phyloP scores from a whole-genome alignment of 2,113 vertebrate genomes.

The Myiagra hebetior region DNA sequence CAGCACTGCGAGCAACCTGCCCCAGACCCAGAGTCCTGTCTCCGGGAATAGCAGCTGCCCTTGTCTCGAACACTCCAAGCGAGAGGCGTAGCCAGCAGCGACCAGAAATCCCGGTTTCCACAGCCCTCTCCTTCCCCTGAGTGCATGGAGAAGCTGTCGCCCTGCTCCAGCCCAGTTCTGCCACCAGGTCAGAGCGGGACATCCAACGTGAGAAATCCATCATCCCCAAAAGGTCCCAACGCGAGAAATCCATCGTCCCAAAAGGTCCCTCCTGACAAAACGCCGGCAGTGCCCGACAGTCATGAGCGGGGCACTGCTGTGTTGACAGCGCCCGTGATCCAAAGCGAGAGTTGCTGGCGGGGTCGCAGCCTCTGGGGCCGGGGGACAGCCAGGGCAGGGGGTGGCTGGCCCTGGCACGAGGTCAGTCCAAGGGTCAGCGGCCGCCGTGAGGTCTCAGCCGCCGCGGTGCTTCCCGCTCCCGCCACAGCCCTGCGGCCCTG shows the following conservation, averaged over 20 bases:
- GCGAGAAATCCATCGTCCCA: neutral
- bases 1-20: neutral
- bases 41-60: neutral
- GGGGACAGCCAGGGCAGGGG: neutral
- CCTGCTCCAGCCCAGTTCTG: neutral
- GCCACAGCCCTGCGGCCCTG: neutral
- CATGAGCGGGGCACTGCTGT: neutral
- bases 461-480: accelerated
- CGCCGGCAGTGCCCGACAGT: neutral
- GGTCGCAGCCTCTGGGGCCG: neutral
- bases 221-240: neutral
- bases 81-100: neutral
- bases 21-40: neutral
- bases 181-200: neutral
- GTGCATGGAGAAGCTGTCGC: neutral
- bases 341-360: neutral
- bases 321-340: neutral
- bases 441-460: accelerated
- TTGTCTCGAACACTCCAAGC: neutral
- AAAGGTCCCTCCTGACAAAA: neutral
- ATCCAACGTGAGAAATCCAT: neutral
- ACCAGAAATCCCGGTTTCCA: neutral
- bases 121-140: neutral
- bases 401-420: neutral
- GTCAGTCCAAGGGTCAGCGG: neutral